Evolutionary conservation across 1,140 invertebrate genomes (phyloP).

Genomic region (Rhagoletis zephyria): DNA sequence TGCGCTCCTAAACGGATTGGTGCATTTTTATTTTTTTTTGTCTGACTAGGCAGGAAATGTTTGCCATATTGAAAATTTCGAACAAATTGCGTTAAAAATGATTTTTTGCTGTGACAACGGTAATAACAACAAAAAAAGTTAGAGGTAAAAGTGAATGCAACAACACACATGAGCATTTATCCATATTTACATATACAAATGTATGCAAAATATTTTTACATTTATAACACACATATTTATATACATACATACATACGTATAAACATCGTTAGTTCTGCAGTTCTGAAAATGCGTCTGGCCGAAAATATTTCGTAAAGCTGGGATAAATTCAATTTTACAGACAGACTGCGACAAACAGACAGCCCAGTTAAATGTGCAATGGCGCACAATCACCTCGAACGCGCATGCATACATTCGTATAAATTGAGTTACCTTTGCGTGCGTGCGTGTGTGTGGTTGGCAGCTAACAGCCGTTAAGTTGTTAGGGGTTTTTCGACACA

Average conservation of each 20-base stretch:
- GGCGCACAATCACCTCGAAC: too few species aligned
- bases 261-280: too few species aligned
- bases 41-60: constrained; percentile 17
- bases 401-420: too few species aligned
- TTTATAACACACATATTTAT: too few species aligned
- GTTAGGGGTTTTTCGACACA: neutral
- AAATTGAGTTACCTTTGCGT: neutral
- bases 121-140: neutral
- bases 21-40: neutral
- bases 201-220: too few species aligned
- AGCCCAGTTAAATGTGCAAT: too few species aligned
- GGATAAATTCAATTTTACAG: constrained; percentile 28
- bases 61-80: neutral
- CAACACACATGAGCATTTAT: too few species aligned
- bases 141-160: constrained; percentile 4
- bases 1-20: too few species aligned
- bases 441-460: neutral
- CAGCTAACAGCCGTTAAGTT: neutral
- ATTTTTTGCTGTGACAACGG: neutral
- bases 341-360: neutral
- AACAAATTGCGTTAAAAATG: neutral
- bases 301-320: constrained; percentile 1
- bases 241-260: too few species aligned
- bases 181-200: neutral
- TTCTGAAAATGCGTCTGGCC: neutral